Evolutionary conservation across 2,113 vertebrate genomes (phyloP).

Genomic region (Antechinus flavipes): DNA sequence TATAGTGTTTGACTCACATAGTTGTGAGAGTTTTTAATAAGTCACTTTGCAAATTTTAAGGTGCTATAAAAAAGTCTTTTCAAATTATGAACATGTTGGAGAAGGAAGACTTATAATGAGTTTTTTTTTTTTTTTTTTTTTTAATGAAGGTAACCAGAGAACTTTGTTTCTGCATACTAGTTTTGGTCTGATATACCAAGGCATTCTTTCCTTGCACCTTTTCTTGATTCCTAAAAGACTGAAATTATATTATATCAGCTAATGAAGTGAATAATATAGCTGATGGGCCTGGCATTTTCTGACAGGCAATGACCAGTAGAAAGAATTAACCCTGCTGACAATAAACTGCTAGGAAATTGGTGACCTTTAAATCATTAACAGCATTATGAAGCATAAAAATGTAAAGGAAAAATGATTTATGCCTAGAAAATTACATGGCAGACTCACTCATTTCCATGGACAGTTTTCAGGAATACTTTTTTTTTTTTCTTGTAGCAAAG

Average conservation of each 20-base stretch:
- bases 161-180: conserved; percentile 57
- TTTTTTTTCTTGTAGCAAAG: not conserved
- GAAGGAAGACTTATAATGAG: too few species aligned
- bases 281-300: conserved; percentile 71
- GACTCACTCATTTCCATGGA: not conserved
- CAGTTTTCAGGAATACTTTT: conserved; percentile 30
- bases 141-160: conserved; percentile 49
- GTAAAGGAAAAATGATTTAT: conserved; percentile 63
- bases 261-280: conserved; percentile 68
- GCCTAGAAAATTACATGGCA: conserved; percentile 8
- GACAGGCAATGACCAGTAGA: conserved; percentile 52
- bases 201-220: conserved; percentile 58
- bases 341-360: conserved; percentile 62
- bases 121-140: not conserved
- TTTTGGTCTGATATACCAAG: conserved; percentile 63
- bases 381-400: conserved; percentile 34
- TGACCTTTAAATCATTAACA: conserved; percentile 64
- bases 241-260: conserved; percentile 67
- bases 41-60: too few species aligned
- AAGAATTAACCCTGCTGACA: conserved; percentile 67
- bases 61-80: too few species aligned
- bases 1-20: too few species aligned
- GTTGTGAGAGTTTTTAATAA: too few species aligned
- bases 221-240: conserved; percentile 52
- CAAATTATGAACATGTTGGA: too few species aligned